A percentile compares a stretch with the other conserved stretches of the same genome.
Evolutionary conservation across 2,888 invertebrate genomes (phyloP).

Genomic region (Phyllotreta cruciferae): DNA sequence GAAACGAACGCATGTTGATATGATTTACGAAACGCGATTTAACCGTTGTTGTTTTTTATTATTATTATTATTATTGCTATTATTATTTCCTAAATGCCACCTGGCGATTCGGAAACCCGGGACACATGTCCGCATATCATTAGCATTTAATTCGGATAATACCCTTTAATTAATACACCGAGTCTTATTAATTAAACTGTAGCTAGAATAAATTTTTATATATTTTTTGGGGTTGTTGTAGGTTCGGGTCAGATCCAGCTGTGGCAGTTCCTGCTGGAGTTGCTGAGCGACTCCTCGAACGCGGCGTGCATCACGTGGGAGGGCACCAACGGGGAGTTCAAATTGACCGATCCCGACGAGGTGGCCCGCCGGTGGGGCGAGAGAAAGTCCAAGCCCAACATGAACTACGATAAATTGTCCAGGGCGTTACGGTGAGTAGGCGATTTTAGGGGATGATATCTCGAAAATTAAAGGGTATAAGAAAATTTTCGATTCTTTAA

Average conservation of each 20-base stretch:
- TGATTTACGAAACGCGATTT: constrained; percentile 45
- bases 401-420: constrained; percentile 99
- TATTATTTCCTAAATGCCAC: constrained; percentile 28
- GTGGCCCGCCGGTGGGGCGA: constrained; percentile 99
- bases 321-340: constrained; percentile 98
- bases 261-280: constrained; percentile 98
- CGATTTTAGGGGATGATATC: neutral
- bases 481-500: too few relatives aligned
- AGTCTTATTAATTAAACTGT: too few relatives aligned
- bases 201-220: too few relatives aligned
- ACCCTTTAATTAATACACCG: neutral
- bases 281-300: constrained; percentile 94
- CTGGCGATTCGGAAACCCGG: constrained; percentile 35
- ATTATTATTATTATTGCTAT: neutral
- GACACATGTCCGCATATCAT: constrained; percentile 32
- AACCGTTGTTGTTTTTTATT: constrained; percentile 12
- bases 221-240: constrained; percentile 50
- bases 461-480: too few relatives aligned
- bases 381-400: constrained; percentile 98
- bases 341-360: constrained; percentile 97
- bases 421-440: constrained; percentile 85
- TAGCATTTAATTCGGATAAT: constrained; percentile 11
- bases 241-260: constrained; percentile 97
- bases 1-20: constrained; percentile 54
- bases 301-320: constrained; percentile 99